phyloP scores from a whole-genome alignment of 2,888 invertebrate species.

The Volucella inflata region DNA sequence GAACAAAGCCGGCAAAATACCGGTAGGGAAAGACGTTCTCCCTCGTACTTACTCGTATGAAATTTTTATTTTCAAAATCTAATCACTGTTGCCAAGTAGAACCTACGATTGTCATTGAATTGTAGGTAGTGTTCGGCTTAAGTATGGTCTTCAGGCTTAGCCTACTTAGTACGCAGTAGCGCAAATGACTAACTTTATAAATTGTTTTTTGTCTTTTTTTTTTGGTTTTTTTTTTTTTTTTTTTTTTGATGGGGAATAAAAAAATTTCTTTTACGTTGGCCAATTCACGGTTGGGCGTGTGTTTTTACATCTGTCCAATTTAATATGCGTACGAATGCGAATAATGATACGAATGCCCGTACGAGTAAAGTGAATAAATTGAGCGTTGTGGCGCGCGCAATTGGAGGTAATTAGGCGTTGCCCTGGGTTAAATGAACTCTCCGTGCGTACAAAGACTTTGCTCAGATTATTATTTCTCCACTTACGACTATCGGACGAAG shows the following conservation, averaged over 20 bases:
- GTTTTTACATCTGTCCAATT: slow-evolving; percentile 69
- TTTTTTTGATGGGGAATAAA: slow-evolving; percentile 20
- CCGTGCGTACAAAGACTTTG: slow-evolving; percentile 60
- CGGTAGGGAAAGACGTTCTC: slow-evolving; percentile 52
- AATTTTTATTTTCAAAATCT: slow-evolving; percentile 18
- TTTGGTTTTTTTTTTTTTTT: slow-evolving; percentile 21
- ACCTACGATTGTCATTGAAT: slow-evolving; percentile 21
- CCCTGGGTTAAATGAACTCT: slow-evolving; percentile 73
- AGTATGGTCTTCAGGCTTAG: slow-evolving; percentile 21
- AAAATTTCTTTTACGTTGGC: slow-evolving; percentile 61
- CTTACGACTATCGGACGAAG: slow-evolving; percentile 39
- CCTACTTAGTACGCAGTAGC: slow-evolving; percentile 69
- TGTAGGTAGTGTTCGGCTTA: slow-evolving; percentile 43
- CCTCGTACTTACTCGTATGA: not conserved
- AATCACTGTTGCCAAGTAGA: slow-evolving; percentile 36
- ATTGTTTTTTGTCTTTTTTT: slow-evolving; percentile 24
- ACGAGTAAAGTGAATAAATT: slow-evolving; percentile 63
- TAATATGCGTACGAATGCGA: slow-evolving; percentile 70
- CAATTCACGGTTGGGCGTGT: slow-evolving; percentile 56
- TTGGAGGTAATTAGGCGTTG: slow-evolving; percentile 74
- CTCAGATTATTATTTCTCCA: slow-evolving; percentile 63
- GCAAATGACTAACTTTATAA: slow-evolving; percentile 64
- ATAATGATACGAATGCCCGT: slow-evolving; percentile 51
- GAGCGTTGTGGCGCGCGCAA: slow-evolving; percentile 67
- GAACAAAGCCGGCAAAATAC: slow-evolving; percentile 39